A percentile compares a stretch with the other conserved stretches of the same genome.
Evolutionary conservation across 2,888 invertebrate genomes (phyloP).

Genomic region (Mactromeris polynyma): DNA sequence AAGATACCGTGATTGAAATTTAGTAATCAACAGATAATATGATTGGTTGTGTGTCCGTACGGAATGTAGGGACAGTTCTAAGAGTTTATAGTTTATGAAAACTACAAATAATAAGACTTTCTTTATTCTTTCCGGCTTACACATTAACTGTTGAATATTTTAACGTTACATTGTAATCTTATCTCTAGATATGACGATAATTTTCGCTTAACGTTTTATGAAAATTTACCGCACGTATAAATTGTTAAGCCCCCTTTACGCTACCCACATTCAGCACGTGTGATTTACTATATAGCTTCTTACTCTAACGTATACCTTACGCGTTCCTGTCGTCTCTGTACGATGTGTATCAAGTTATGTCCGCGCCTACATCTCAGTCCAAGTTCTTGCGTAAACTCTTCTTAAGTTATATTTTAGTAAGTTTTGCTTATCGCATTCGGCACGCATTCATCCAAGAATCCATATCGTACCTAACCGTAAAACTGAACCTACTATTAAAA

Average conservation of each 20-base stretch:
- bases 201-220: conserved; percentile 12
- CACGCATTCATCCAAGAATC: neutral
- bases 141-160: conserved; percentile 20
- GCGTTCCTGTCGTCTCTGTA: neutral
- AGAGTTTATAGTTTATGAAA: neutral
- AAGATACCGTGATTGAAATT: no score
- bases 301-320: neutral
- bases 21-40: no score
- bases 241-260: neutral
- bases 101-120: neutral
- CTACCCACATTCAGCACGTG: neutral
- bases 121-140: conserved; percentile 1
- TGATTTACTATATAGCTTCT: neutral
- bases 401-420: no score
- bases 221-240: conserved; percentile 19
- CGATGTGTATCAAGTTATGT: neutral
- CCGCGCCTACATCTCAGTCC: neutral
- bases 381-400: no score
- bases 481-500: neutral
- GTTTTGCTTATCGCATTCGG: no score
- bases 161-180: conserved; percentile 15
- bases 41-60: no score
- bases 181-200: conserved; percentile 7
- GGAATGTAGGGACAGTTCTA: no score
- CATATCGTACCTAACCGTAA: neutral